Evolutionary conservation across 2,113 vertebrate genomes (phyloP), one percentile per base, ranked within the genome.

Genomic region (Cacatua alba): DNA sequence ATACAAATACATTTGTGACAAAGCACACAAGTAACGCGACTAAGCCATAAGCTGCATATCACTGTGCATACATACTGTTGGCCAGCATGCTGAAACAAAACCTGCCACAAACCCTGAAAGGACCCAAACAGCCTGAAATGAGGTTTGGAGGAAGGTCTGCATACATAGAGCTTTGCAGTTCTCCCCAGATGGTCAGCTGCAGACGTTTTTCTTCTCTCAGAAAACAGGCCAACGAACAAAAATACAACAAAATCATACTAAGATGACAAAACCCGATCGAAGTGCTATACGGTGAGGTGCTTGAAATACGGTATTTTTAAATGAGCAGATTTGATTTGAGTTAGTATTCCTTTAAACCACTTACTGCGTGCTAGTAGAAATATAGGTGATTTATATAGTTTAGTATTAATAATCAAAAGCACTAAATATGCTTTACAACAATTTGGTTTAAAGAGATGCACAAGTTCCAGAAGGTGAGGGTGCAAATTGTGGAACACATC

Each of bases 381-480:
- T 83, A 44, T 25, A 7, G 11, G 55, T 68, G 48, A 80, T 64
- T 94, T 83, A 83, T 60, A 78, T 37, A 93, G 51, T 20, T 88
- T 82, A 12, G 11, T 60, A 88, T 78, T 86, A 94, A 88, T 81
- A 75, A 51, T 70, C 3, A 8, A 82, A 89, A 77, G 21, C 68
- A 68, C 39, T 88, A 86, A 88, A 83, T 78, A 77, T 64, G 64
- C 48, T 88, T 35, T 63, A 90, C 20, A 63, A 70, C 43, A 83
- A 63, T 83, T 88, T 86, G 4, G 28, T 79, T 94, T 90, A 88
- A 77, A 95, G 82, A 88, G 33, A 95, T 41, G 39, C 29, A 70
- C 87, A 93, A 77, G 69, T 93, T 95, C 93, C 93, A 95, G 93
- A 90, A 96, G 67, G 75, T 94, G 72, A 96, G 82, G 60, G 55